phyloP scores from a whole-genome alignment of 2,888 invertebrate genomes.

The Lasioglossum morio region DNA sequence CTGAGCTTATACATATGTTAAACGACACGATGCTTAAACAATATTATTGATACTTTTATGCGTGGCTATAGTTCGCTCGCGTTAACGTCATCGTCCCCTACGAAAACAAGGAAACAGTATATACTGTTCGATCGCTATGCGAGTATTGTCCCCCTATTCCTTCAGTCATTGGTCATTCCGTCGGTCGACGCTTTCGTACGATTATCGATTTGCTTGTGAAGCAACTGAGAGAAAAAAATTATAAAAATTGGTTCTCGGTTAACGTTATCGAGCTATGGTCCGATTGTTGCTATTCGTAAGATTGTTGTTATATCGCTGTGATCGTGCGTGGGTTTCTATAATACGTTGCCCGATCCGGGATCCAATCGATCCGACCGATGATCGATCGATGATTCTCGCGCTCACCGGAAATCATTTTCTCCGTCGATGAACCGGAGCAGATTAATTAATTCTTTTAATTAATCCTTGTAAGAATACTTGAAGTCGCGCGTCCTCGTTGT shows the following conservation, averaged over 20 bases:
- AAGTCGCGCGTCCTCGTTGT: conserved; percentile 51
- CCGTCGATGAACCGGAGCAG: conserved; percentile 31
- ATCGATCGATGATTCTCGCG: conserved; percentile 53
- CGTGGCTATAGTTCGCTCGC: conserved; percentile 80
- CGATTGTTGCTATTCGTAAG: conserved; percentile 84
- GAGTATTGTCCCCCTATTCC: neutral
- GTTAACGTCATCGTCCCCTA: conserved; percentile 69
- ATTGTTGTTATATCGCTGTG: conserved; percentile 84
- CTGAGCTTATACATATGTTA: conserved; percentile 85
- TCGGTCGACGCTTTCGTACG: conserved; percentile 8
- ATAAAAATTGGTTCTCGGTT: conserved; percentile 60
- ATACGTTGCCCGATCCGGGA: conserved; percentile 69
- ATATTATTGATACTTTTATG: conserved; percentile 84
- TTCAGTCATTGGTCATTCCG: neutral
- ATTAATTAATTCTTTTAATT: neutral
- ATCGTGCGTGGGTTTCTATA: conserved; percentile 77
- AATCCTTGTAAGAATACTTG: conserved; percentile 68
- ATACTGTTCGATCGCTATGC: conserved; percentile 22
- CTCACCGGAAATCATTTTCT: conserved; percentile 51
- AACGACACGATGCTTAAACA: conserved; percentile 82
- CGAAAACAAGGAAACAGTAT: neutral
- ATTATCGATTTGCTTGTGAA: neutral
- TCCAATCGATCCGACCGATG: conserved; percentile 51
- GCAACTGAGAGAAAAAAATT: neutral
- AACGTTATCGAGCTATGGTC: conserved; percentile 80